phyloP scores from a whole-genome alignment of 2,113 vertebrate species.

The Syrrhaptes paradoxus region DNA sequence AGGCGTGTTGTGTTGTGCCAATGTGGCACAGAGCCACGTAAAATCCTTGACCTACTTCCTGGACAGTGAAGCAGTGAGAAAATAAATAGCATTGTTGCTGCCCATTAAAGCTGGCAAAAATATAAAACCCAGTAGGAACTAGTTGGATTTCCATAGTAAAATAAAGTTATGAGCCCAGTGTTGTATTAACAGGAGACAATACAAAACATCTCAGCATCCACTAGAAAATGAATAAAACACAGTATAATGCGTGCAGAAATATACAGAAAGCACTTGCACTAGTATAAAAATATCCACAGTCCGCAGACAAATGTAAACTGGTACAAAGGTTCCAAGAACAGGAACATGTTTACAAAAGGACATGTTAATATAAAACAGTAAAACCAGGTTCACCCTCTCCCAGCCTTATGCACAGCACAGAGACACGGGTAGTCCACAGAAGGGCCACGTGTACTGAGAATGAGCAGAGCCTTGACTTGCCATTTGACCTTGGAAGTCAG shows the following conservation, averaged over 20 bases:
- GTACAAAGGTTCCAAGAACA: conserved; percentile 76
- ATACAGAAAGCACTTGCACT: conserved; percentile 68
- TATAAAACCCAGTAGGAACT: conserved; percentile 11
- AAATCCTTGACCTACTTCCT: background rate
- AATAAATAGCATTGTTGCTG: background rate
- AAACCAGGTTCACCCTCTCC: background rate
- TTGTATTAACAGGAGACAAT: conserved; percentile 46
- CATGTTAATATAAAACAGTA: conserved; percentile 68
- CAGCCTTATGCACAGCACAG: background rate
- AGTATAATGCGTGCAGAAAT: conserved; percentile 60
- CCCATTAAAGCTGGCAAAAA: conserved; percentile 14
- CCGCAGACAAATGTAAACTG: conserved; percentile 69
- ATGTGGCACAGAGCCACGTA: background rate
- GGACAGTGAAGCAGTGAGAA: background rate
- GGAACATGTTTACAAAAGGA: conserved; percentile 73
- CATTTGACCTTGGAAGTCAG: background rate
- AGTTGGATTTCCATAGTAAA: conserved; percentile 48
- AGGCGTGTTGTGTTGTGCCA: background rate
- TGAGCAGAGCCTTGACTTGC: background rate
- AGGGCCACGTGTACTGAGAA: background rate
- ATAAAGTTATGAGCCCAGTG: conserved; percentile 51
- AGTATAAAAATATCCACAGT: conserved; percentile 83
- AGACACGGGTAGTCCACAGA: background rate
- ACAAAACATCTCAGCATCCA: conserved; percentile 68
- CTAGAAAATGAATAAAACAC: conserved; percentile 65